Evolutionary conservation across 2,888 invertebrate genomes (phyloP), one percentile per base, ranked within the genome.

Genomic region (Operophtera brumata): DNA sequence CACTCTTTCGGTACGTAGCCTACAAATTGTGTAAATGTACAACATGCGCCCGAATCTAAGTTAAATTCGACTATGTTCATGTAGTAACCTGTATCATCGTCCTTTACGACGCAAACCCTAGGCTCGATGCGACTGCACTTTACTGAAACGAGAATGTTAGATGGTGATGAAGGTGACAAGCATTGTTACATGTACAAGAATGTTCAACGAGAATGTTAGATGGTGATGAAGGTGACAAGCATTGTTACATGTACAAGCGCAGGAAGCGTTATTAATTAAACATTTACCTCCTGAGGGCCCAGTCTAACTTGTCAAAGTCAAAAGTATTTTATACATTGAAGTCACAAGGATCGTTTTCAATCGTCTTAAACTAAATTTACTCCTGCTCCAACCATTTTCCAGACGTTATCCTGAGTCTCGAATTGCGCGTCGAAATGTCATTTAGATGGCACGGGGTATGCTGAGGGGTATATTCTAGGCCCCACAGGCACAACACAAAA

Each of bases 61-160:
- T 47, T 57, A 66, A 67, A 66, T 60, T 28, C 39, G 54, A 28
- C 43, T 43, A 62, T 59, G 49, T 63, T 57, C 57, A 66, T 68
- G 36, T 63, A 65, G 55, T 77, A 82, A 82, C 80, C 81, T 82
- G 78, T 71, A 50, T 67, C 65, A 71, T 75, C 71, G 61, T 83
- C 81, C 76, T 62, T 75, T 67, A 80, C 66, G 78, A 77, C 63
- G 81, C 80, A 83, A 73, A 73, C 67, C 70, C 78, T 80, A 76
- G 72, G 67, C 73, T 75, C 73, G 76, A 67, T 65, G 73, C 67
- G 77, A 71, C 80, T 77, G 82, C 81, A 82, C 46, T 76, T 75
- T 58, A 69, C 81, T 82, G 82, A 77, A 81, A 83, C 65, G 71
- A 78, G 69, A 82, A 79, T 67, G 73, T 77, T 70, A 58, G 64